These are phyloP conservation scores for Ips nitidus DNA, from an alignment of 1,140 invertebrate genomes.

Conservation along the genomic window DNA sequence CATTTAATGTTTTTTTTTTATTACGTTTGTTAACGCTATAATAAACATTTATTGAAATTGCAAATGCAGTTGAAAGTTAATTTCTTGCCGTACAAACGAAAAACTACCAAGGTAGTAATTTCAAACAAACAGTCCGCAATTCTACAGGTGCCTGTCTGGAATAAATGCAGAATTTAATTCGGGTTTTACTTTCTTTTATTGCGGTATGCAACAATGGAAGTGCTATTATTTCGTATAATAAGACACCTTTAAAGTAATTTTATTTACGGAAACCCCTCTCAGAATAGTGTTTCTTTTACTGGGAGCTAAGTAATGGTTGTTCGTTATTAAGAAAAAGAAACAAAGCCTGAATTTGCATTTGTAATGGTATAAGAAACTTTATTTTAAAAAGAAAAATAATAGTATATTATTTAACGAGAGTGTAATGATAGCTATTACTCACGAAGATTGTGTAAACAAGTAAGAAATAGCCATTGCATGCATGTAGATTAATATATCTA, in stretches of 20 bases:
- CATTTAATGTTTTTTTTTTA: too few species aligned
- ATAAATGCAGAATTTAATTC: conserved; percentile 6
- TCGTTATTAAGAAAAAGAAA: not conserved
- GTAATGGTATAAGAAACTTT: too few species aligned
- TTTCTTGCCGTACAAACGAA: not conserved
- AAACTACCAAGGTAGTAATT: not conserved
- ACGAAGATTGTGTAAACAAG: too few species aligned
- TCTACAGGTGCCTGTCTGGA: not conserved
- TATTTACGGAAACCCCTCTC: not conserved
- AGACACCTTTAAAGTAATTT: conserved; percentile 3
- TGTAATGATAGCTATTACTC: too few species aligned
- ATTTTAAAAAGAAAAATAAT: too few species aligned
- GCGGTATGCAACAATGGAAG: not conserved
- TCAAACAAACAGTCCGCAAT: conserved; percentile 2
- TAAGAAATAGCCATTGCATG: too few species aligned
- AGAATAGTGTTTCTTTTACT: not conserved
- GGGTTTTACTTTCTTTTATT: conserved; percentile 6
- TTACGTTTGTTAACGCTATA: not conserved
- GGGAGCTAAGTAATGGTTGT: not conserved
- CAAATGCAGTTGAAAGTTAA: not conserved
- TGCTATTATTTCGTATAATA: not conserved
- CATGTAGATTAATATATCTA: too few species aligned
- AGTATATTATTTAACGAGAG: too few species aligned
- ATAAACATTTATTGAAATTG: not conserved
- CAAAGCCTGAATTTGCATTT: too few species aligned